Evolutionary conservation across 2,888 invertebrate genomes (phyloP).

Genomic region (Dusona sp.): DNA sequence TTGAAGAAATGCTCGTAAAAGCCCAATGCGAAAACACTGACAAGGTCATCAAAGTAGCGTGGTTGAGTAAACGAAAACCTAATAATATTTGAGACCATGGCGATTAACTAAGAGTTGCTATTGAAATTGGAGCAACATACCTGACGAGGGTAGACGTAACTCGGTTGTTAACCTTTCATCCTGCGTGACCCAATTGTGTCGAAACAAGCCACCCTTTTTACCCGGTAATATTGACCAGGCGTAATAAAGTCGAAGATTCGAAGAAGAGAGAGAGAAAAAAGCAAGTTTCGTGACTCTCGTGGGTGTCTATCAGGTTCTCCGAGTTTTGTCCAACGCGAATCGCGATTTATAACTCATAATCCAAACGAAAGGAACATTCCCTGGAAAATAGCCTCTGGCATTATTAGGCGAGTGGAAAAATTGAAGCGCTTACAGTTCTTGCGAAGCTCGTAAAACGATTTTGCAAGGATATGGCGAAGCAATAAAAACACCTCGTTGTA

Average conservation of each 20-base stretch:
- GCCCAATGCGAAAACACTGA: neutral
- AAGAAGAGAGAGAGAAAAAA: neutral
- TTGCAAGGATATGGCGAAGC: slow-evolving; percentile 22
- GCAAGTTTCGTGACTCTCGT: neutral
- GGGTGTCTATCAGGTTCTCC: neutral
- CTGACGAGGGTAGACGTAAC: neutral
- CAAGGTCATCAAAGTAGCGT: neutral
- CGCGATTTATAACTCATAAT: slow-evolving; percentile 37
- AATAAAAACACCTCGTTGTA: slow-evolving; percentile 42
- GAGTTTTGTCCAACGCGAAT: slow-evolving; percentile 2
- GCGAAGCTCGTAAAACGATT: slow-evolving; percentile 57
- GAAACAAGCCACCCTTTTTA: slow-evolving; percentile 43
- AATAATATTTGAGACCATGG: neutral
- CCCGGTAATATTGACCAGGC: neutral
- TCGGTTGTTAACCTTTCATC: slow-evolving; percentile 39
- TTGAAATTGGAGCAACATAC: slow-evolving; percentile 63
- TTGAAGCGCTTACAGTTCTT: slow-evolving; percentile 56
- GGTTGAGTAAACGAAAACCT: neutral
- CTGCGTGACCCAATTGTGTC: neutral
- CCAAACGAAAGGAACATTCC: slow-evolving; percentile 2
- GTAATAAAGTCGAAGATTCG: slow-evolving; percentile 20
- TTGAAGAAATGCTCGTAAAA: slow-evolving; percentile 12
- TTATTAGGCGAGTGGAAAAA: slow-evolving; percentile 31
- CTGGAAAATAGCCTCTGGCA: neutral
- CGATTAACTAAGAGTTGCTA: slow-evolving; percentile 3